A percentile compares a stretch with the other conserved stretches of the same genome.
Evolutionary conservation across 2,797 vertebrate species (phyloP).

Genomic region (Sylvia borin): DNA sequence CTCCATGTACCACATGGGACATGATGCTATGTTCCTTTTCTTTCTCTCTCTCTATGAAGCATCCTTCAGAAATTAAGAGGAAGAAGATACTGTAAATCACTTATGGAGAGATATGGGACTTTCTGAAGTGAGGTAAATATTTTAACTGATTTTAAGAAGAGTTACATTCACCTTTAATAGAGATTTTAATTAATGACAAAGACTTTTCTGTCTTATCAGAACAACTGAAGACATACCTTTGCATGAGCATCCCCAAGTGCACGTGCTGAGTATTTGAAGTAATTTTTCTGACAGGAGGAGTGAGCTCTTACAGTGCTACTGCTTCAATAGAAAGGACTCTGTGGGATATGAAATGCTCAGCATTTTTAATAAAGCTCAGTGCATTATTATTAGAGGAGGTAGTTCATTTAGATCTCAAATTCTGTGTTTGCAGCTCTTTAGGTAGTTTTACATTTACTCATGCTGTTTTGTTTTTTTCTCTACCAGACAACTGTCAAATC

Average conservation of each 20-base stretch:
- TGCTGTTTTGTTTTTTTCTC: neutral
- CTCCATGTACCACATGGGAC: neutral
- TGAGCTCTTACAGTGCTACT: neutral
- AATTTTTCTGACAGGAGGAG: neutral
- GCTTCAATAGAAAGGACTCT: neutral
- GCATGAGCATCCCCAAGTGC: neutral
- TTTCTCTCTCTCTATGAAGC: rapidly evolving
- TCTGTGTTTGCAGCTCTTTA: neutral
- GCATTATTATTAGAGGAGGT: neutral
- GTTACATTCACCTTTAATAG: neutral
- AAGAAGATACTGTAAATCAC: neutral
- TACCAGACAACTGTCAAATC: neutral
- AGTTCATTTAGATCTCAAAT: neutral
- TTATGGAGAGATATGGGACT: neutral
- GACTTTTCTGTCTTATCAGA: neutral
- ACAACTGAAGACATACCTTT: neutral
- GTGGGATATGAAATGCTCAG: neutral
- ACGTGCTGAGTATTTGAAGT: neutral
- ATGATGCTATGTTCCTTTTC: neutral
- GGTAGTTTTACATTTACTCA: neutral
- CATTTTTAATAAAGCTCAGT: neutral
- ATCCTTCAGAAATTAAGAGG: neutral
- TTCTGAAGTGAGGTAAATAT: neutral
- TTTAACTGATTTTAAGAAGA: neutral
- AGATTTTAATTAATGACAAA: conserved; percentile 26